These are phyloP conservation scores for Drosophila repletoides DNA, from an alignment of 1,140 invertebrate species.

Conservation along the genomic window DNA sequence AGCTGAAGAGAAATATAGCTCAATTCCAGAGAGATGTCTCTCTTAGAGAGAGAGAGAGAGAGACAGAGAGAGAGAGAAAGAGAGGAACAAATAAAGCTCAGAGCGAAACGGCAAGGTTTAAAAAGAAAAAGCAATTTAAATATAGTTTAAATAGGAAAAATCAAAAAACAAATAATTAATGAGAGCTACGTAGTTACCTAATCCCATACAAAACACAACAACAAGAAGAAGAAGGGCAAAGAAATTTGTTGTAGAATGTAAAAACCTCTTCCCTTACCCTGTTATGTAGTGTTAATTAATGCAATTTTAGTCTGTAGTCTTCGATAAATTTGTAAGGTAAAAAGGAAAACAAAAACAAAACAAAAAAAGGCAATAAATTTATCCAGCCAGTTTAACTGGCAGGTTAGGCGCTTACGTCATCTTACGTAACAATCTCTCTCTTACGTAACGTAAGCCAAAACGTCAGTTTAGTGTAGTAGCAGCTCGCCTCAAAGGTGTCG, in stretches of 20 bases:
- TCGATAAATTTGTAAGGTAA: slow-evolving; percentile 47
- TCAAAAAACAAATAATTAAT: slow-evolving; percentile 36
- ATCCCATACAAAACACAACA: slow-evolving; percentile 39
- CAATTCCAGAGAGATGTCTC: no score
- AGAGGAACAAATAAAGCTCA: no score
- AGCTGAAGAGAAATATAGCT: no score
- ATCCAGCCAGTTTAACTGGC: slow-evolving; percentile 71
- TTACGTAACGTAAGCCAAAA: slow-evolving; percentile 33
- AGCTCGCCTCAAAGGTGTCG: slow-evolving; percentile 47
- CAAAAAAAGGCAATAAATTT: slow-evolving; percentile 53
- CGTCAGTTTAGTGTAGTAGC: slow-evolving; percentile 47
- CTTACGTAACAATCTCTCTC: slow-evolving; percentile 6
- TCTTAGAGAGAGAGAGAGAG: neutral
- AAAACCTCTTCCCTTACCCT: slow-evolving; percentile 50
- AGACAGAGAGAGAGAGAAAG: neutral
- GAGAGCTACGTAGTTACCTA: slow-evolving; percentile 80
- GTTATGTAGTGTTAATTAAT: slow-evolving; percentile 75
- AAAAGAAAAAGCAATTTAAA: neutral
- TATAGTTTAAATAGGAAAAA: slow-evolving; percentile 16
- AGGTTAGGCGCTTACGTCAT: slow-evolving; percentile 25
- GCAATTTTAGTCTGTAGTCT: slow-evolving; percentile 68
- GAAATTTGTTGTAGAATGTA: slow-evolving; percentile 23
- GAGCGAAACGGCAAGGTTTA: no score
- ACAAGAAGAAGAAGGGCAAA: neutral
- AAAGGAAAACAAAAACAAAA: neutral